phyloP scores from a whole-genome alignment of 2,888 invertebrate genomes.

The Reticulitermes lucifugus region DNA sequence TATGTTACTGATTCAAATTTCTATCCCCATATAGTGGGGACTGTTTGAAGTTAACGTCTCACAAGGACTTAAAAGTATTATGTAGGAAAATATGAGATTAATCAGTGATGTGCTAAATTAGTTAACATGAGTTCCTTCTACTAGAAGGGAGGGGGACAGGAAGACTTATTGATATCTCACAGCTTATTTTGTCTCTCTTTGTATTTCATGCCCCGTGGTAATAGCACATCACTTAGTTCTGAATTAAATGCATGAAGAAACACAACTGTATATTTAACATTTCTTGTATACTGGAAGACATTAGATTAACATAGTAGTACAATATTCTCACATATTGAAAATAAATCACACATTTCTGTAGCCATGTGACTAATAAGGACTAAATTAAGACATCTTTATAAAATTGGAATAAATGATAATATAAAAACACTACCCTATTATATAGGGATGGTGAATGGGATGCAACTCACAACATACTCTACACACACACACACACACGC shows the following conservation, averaged over 20 bases:
- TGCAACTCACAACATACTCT: neutral
- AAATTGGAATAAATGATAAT: constrained; percentile 23
- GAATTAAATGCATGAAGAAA: constrained; percentile 11
- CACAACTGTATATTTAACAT: constrained; percentile 21
- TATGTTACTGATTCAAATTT: too few relatives aligned
- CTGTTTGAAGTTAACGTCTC: neutral
- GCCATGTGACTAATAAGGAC: neutral
- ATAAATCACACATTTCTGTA: constrained; percentile 7
- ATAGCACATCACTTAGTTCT: neutral
- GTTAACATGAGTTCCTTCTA: neutral
- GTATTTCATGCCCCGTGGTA: neutral
- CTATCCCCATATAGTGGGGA: neutral
- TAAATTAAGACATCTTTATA: constrained; percentile 32
- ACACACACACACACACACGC: neutral
- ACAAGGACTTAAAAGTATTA: neutral
- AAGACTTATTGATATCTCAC: neutral
- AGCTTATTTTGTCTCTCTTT: neutral
- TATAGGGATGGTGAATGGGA: constrained; percentile 1
- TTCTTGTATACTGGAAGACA: constrained; percentile 42
- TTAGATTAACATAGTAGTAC: constrained; percentile 34
- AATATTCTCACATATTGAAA: constrained; percentile 21
- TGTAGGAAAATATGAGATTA: constrained; percentile 12
- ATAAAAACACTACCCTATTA: constrained; percentile 20
- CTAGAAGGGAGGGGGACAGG: neutral
- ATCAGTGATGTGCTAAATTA: neutral